These are phyloP conservation scores for Hemiscyllium ocellatum DNA, from an alignment of 2,113 vertebrate genomes.

Conservation along the genomic window DNA sequence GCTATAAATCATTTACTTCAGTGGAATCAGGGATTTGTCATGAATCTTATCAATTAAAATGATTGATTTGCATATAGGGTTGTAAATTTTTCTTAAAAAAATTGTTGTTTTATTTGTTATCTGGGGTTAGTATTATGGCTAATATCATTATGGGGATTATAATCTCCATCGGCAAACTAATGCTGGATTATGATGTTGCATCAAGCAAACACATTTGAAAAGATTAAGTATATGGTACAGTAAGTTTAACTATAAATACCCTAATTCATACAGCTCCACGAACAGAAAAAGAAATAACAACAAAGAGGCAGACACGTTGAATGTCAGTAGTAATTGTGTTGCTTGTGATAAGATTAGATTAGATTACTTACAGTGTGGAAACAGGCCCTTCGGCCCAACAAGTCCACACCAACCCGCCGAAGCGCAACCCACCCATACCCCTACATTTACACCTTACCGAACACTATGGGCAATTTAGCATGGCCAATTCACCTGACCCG, in stretches of 20 bases:
- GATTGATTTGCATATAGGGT: background rate
- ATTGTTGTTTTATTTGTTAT: background rate
- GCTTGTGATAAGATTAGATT: too few species aligned
- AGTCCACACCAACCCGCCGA: too few species aligned
- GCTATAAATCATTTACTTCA: background rate
- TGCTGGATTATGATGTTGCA: background rate
- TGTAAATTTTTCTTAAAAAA: background rate
- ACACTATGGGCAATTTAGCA: too few species aligned
- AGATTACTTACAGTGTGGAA: too few species aligned
- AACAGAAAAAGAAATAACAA: background rate
- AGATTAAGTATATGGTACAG: background rate
- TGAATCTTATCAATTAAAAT: background rate
- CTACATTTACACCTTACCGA: too few species aligned
- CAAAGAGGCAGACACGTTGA: background rate
- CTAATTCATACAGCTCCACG: background rate
- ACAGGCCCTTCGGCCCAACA: too few species aligned
- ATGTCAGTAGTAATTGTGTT: background rate
- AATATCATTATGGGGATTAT: background rate
- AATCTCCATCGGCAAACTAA: background rate
- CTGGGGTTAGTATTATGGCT: background rate
- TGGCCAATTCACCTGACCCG: too few species aligned
- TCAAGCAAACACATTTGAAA: background rate
- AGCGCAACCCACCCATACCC: too few species aligned
- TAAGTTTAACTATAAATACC: background rate
- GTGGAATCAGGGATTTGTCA: background rate